Evolutionary conservation across 2,113 vertebrate species (phyloP).

Genomic region (Piprites chloris): DNA sequence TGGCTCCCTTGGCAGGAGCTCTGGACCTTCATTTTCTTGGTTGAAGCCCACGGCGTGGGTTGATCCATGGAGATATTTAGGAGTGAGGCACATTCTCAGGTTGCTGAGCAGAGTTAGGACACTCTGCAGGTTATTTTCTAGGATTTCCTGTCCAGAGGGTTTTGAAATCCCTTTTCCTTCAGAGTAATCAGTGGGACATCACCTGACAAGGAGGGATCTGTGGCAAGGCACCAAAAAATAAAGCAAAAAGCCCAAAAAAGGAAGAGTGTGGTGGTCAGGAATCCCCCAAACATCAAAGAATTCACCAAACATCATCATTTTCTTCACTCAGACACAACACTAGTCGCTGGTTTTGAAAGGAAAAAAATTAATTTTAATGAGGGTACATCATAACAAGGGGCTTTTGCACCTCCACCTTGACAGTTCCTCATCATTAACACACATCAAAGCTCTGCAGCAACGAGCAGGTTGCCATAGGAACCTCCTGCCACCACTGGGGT

Average conservation of each 20-base stretch:
- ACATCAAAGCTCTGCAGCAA: not conserved
- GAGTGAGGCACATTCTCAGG: not conserved
- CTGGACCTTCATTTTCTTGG: not conserved
- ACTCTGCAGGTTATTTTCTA: not conserved
- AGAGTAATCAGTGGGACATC: not conserved
- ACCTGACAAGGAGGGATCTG: not conserved
- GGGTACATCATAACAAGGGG: not conserved
- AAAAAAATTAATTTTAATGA: not conserved
- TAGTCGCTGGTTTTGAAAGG: not conserved
- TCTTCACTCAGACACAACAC: not conserved
- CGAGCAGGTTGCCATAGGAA: constrained; percentile 30
- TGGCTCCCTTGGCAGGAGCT: not conserved
- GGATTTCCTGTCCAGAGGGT: not conserved
- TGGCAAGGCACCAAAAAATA: not conserved
- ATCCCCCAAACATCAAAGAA: not conserved
- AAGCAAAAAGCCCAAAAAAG: not conserved
- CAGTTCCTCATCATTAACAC: not conserved
- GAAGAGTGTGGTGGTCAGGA: not conserved
- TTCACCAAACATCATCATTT: not conserved
- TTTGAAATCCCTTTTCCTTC: not conserved
- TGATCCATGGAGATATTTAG: not conserved
- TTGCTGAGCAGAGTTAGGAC: not conserved
- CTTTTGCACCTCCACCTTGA: not conserved
- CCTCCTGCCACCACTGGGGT: not conserved
- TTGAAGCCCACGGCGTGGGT: rapidly evolving